These are phyloP conservation scores for Geotrypetes seraphini DNA, from an alignment of 2,797 vertebrate genomes.

Conservation along the genomic window DNA sequence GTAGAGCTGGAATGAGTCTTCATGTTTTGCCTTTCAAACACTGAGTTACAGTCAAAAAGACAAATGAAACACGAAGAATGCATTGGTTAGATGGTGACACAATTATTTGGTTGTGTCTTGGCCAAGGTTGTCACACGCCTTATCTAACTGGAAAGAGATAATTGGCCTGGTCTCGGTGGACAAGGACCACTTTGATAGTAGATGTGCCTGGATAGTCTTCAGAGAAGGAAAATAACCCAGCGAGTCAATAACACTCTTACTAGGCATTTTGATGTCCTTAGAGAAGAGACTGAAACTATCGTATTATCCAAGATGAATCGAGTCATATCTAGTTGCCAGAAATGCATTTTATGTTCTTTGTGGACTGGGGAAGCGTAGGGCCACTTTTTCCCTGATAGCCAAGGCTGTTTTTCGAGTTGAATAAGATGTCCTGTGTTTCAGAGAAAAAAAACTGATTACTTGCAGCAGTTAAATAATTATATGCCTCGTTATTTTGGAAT, in stretches of 20 bases:
- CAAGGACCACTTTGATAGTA: constrained; percentile 43
- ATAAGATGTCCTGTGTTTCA: constrained; percentile 3
- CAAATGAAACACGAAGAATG: constrained; percentile 48
- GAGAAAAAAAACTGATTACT: not conserved
- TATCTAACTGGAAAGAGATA: constrained; percentile 48
- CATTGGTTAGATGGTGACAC: constrained; percentile 47
- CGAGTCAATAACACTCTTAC: constrained; percentile 27
- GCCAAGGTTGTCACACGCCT: constrained; percentile 43
- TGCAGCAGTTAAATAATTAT: constrained; percentile 1
- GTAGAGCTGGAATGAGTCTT: constrained; percentile 60
- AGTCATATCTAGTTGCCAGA: constrained; percentile 26
- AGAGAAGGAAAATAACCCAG: constrained; percentile 39
- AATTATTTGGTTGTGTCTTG: constrained; percentile 49
- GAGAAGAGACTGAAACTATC: constrained; percentile 47
- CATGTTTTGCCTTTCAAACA: constrained; percentile 54
- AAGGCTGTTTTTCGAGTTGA: constrained; percentile 9
- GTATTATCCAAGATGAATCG: constrained; percentile 49
- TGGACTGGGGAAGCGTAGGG: not conserved
- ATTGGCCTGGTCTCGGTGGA: constrained; percentile 35
- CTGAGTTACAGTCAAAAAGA: constrained; percentile 65
- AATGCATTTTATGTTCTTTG: constrained; percentile 11
- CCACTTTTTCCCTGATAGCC: constrained; percentile 1
- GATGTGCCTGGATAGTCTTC: constrained; percentile 40
- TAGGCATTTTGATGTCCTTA: constrained; percentile 38
- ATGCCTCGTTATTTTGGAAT: not conserved